Percentiles rank a stretch among this genome's conserved stretches.
These are phyloP conservation scores for Carduelis carduelis DNA, from an alignment of 2,797 vertebrate genomes.

Conservation along the genomic window DNA sequence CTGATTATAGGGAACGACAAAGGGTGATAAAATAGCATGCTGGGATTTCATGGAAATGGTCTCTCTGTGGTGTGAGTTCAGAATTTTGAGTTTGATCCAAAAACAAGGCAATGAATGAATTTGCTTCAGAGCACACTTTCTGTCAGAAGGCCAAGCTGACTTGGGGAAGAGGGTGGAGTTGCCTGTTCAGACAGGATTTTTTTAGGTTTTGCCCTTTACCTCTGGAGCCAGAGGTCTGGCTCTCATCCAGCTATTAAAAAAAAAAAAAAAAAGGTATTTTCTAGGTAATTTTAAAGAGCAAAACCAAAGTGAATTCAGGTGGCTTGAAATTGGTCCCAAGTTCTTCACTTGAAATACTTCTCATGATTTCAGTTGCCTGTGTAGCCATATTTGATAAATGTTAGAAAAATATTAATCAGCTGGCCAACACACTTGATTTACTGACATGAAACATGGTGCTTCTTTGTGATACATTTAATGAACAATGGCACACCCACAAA, in stretches of 20 bases:
- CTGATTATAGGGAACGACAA: constrained; percentile 42
- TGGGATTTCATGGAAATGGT: constrained; percentile 64
- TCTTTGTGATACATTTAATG: constrained; percentile 40
- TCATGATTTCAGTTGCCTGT: constrained; percentile 65
- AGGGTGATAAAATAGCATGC: constrained; percentile 57
- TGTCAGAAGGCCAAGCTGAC: constrained; percentile 82
- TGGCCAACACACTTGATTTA: constrained; percentile 53
- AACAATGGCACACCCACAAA: constrained; percentile 49
- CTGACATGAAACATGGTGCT: constrained; percentile 1
- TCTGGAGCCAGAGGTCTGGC: constrained; percentile 85
- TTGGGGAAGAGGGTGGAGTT: constrained; percentile 77
- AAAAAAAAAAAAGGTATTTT: constrained; percentile 42
- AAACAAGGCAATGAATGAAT: constrained; percentile 74
- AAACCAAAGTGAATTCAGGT: constrained; percentile 78
- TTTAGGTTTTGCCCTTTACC: constrained; percentile 82
- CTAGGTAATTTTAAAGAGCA: constrained; percentile 75
- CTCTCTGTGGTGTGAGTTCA: constrained; percentile 60
- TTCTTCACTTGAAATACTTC: constrained; percentile 69
- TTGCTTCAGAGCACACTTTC: constrained; percentile 75
- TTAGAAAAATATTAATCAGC: constrained; percentile 51
- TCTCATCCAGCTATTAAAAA: constrained; percentile 55
- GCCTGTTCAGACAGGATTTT: constrained; percentile 81
- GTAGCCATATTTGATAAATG: constrained; percentile 53
- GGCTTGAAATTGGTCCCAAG: constrained; percentile 67
- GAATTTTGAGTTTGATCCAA: constrained; percentile 72